Base-by-base conservation (phyloP, 2,888 invertebrate species). In the Drosophila pseudotakahashii region DNA sequence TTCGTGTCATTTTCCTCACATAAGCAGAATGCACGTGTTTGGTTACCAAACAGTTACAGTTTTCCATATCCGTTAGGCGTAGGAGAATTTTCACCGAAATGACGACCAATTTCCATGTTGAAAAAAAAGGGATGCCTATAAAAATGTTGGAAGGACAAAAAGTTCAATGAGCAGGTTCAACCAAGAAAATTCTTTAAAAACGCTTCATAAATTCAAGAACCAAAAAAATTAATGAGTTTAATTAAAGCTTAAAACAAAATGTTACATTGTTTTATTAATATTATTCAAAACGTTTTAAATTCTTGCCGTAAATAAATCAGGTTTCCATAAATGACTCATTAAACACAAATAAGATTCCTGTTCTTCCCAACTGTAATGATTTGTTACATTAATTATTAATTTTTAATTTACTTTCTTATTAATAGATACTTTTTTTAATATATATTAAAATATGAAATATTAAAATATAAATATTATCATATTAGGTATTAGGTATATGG, bases 31-130 rank as follows among this genome's bases (percentile, higher is more conserved):
- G 41, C 73, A 63, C 73, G 66, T 67, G 73, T 48, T 53, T 34
- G 44, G 52, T 50, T 60, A 41, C 54, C 55, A 66, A 74, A 74
- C 74, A 52, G 45, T 73, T 45, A 66, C 51, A 52, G 51, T 73
- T 66, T 66, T 52, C 30, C 36, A 58, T 45, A 26, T 57, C 44
- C 13, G 36, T 37, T 53, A 14, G 36, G 2, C 36, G 14, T 14
- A 16, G 7, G 9, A 47, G 39, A 44, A 23, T 26, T 66, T 66
- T n/a, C 37, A 36, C 23, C 14, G 11, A 50, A 44, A 36, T 37
- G 36, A n/a, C 14, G 0, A 11, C 10, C 19, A 36, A 63, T 50
- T 63, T 44, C 13, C 34, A 30, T 44, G 30, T 23, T 23, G 14
- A 16, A 34, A 26, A 47, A 34, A 47, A 2, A n/a, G n/a, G n/a